Evolutionary conservation across 2,113 vertebrate genomes (phyloP).

Genomic region (rat (Rattus norvegicus)): GRCr8 NC_086031.1:34737001-34737500

Average conservation of each 20-base stretch:
- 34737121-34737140: conserved; percentile 94
- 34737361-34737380: conserved; percentile 7
- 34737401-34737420: background rate
- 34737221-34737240: conserved; percentile 59
- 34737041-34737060: conserved; percentile 89
- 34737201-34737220: conserved; percentile 72
- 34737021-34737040: conserved; percentile 95
- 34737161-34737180: conserved; percentile 74
- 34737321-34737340: conserved; percentile 61
- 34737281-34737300: conserved; percentile 76
- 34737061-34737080: conserved; percentile 87
- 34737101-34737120: conserved; percentile 88
- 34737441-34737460: background rate
- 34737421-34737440: background rate
- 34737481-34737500: background rate
- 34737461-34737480: background rate
- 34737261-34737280: conserved; percentile 64
- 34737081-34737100: conserved; percentile 92
- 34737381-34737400: background rate
- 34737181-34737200: conserved; percentile 71
- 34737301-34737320: conserved; percentile 72
- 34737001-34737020: conserved; percentile 89
- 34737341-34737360: conserved; percentile 40
- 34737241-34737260: conserved; percentile 64
- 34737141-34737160: conserved; percentile 86